Conservation (phyloP, 2,888 invertebrate genomes). For the Prosopocoilus inquinatus region DNA sequence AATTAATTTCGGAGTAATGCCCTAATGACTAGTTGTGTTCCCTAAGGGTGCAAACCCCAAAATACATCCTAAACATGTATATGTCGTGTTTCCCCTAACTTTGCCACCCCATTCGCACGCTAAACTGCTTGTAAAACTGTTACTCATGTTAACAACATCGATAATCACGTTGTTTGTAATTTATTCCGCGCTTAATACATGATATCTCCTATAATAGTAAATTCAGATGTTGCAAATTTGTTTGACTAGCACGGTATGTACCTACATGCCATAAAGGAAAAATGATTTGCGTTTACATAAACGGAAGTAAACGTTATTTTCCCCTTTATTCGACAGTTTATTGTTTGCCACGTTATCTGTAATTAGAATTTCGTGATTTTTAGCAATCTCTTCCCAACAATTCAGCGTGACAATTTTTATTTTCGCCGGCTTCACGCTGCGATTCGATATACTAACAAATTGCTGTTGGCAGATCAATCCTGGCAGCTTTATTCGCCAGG, state of each 20-base stretch:
- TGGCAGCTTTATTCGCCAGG: slow-evolving; percentile 33
- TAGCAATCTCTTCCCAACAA: slow-evolving; percentile 2
- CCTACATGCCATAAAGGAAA: too few relatives aligned
- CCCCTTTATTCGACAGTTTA: background rate
- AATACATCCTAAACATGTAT: slow-evolving; percentile 31
- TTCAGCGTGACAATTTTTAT: slow-evolving; percentile 35
- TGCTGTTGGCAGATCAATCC: slow-evolving; percentile 47
- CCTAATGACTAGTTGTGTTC: slow-evolving; percentile 47
- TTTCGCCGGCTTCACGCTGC: slow-evolving; percentile 37
- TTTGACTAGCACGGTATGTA: too few relatives aligned
- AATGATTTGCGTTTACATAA: too few relatives aligned
- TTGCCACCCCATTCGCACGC: slow-evolving; percentile 16
- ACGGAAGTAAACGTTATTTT: too few relatives aligned
- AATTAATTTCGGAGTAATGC: slow-evolving; percentile 50
- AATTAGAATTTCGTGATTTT: slow-evolving; percentile 2
- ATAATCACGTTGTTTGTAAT: slow-evolving; percentile 23
- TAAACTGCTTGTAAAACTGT: slow-evolving; percentile 24
- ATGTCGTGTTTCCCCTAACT: slow-evolving; percentile 17
- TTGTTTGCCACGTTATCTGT: background rate
- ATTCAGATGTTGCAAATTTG: too few relatives aligned
- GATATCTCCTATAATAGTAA: too few relatives aligned
- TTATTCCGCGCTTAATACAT: slow-evolving; percentile 18
- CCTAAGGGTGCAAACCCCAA: slow-evolving; percentile 33
- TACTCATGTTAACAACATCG: slow-evolving; percentile 23
- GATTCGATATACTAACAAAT: slow-evolving; percentile 43